Base-by-base conservation (phyloP, 2,113 vertebrate genomes). In the Artemisiospiza belli region DNA sequence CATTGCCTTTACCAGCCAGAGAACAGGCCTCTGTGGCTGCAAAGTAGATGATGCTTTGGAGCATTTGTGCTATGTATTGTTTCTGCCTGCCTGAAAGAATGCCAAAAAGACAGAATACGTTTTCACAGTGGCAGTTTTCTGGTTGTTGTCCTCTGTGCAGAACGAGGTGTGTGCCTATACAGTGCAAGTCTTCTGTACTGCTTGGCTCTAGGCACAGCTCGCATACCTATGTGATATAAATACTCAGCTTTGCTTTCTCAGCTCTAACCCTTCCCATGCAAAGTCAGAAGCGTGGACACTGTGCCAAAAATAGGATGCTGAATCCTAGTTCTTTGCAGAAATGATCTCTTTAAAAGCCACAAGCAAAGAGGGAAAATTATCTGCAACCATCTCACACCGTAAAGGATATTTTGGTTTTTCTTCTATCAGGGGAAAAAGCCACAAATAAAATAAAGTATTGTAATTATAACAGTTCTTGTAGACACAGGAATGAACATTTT, bases 251-350 rank as follows among this genome's bases (percentile, higher is more conserved):
- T 84, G 58, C 94, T 85, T 92, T 95, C 57, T 72, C 89, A 94
- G 84, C 67, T 79, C 62, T 91, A 35, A 75, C 64, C 31, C 54
- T 94, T 91, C 62, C 39, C 49, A 20, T 90, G 90, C 63, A 83
- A 91, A 95, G 83, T 92, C 90, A 94, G 82, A 92, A 91, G 54
- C 0, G 0, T 55, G 70, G 70, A 83, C 61, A 21, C 44, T 41
- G 49, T 57, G 64, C 85, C 91, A 94, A 83, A 94, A 92, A 83
- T 69, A 92, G 86, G 72, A 77, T 68, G 62, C 69, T 87, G 70
- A 78, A 75, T 73, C 41, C 37, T 68, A 55, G 41, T 23, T 90
- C 33, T 46, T 77, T 57, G 68, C 47, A 89, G 49, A 59, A 95
- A 81, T n/a, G 9, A 54, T 63, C 39, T 85, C 35, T 87, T 79